phyloP scores from a whole-genome alignment of 2,888 invertebrate species.

The Gastrophysa polygoni region DNA sequence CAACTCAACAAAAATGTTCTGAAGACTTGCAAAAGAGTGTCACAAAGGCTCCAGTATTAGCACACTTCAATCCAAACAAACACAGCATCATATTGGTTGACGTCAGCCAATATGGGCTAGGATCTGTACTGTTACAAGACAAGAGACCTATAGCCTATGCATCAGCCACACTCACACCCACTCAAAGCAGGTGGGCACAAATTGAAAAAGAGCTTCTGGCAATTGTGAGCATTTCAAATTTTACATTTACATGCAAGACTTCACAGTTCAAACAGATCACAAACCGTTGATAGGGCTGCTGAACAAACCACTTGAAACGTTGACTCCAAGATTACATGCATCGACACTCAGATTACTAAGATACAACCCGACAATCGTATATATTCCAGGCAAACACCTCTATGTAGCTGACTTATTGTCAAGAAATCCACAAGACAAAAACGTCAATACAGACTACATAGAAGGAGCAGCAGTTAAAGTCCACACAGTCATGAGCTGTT shows the following conservation, averaged over 20 bases:
- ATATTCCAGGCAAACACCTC: constrained; percentile 3
- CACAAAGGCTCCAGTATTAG: neutral
- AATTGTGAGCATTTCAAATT: neutral
- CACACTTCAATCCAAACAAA: neutral
- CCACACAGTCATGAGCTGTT: neutral
- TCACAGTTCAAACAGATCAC: neutral
- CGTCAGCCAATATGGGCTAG: neutral
- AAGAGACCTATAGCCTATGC: neutral
- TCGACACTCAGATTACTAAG: neutral
- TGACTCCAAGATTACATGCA: neutral
- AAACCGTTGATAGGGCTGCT: constrained; percentile 1
- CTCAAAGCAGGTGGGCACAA: neutral
- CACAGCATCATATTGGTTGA: neutral
- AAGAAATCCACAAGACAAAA: neutral
- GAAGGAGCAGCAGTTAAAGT: neutral
- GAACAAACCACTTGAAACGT: neutral
- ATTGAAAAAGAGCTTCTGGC: neutral
- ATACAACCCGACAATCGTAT: neutral
- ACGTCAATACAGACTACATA: neutral
- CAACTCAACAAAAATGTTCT: neutral
- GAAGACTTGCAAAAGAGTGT: neutral
- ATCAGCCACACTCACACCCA: neutral
- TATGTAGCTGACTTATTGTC: neutral
- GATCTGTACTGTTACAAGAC: neutral
- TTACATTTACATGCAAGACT: neutral